Percentiles rank a stretch among this genome's conserved stretches.
phyloP scores from a whole-genome alignment of 2,113 vertebrate genomes.

The Chaetodon trifascialis region DNA sequence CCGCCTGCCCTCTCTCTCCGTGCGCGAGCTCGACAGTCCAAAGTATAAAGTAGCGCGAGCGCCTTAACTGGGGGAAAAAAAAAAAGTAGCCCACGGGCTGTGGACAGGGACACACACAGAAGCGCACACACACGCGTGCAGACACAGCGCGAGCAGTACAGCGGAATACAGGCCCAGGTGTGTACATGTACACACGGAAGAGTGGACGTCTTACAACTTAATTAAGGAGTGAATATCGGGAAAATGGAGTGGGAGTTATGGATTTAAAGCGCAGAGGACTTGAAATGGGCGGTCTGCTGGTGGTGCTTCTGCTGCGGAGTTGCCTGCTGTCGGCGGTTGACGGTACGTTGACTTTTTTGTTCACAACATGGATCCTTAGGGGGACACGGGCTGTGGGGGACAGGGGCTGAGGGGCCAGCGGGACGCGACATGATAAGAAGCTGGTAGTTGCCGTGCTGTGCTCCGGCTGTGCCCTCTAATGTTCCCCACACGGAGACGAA shows the following conservation, averaged over 20 bases:
- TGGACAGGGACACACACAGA: neutral
- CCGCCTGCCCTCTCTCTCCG: constrained; percentile 68
- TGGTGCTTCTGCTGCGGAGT: constrained; percentile 68
- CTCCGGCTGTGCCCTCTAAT: neutral
- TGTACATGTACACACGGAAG: constrained; percentile 22
- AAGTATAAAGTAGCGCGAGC: constrained; percentile 73
- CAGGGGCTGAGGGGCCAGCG: constrained; percentile 10
- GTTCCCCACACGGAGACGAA: neutral
- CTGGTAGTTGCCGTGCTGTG: neutral
- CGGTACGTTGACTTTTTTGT: constrained; percentile 75
- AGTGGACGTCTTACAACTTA: constrained; percentile 37
- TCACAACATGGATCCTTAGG: constrained; percentile 57
- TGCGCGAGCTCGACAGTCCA: constrained; percentile 68
- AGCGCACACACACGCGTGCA: neutral
- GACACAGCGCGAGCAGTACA: neutral
- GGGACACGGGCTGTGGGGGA: constrained; percentile 16
- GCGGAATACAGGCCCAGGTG: neutral
- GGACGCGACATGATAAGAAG: constrained; percentile 8
- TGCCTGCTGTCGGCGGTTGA: constrained; percentile 67
- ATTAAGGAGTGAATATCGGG: constrained; percentile 14
- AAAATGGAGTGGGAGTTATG: constrained; percentile 72
- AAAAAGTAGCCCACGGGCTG: constrained; percentile 38
- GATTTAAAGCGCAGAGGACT: constrained; percentile 60
- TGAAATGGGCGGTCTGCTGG: constrained; percentile 76
- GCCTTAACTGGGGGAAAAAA: constrained; percentile 37